Percentiles rank a stretch among this genome's conserved stretches.
Conservation (phyloP, 2,113 vertebrate genomes). For the Cyprinodon tularosa region DNA sequence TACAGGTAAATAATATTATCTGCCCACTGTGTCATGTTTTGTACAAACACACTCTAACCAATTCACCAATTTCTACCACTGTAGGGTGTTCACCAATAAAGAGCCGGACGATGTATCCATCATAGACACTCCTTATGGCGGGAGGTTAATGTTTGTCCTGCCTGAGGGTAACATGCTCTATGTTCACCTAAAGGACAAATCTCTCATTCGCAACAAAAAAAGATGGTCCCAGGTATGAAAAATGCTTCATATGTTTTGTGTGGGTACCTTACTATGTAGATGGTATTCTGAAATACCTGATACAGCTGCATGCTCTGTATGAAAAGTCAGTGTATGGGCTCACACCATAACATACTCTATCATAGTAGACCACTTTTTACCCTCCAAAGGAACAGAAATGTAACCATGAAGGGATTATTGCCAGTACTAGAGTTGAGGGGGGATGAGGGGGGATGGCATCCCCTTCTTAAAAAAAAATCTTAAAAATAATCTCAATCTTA, state of each 20-base stretch:
- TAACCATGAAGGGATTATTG: not conserved
- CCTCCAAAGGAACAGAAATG: not conserved
- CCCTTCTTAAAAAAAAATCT: too few relatives aligned
- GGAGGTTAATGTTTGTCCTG: conserved; percentile 78
- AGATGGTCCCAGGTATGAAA: conserved; percentile 84
- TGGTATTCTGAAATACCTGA: not conserved
- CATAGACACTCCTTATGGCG: conserved; percentile 79
- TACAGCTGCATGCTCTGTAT: not conserved
- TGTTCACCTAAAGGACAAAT: conserved; percentile 83
- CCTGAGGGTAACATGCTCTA: conserved; percentile 83
- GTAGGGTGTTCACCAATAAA: conserved; percentile 81
- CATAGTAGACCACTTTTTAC: not conserved
- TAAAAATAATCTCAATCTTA: too few relatives aligned
- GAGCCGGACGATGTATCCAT: conserved; percentile 81
- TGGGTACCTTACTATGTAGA: not conserved
- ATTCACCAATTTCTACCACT: conserved; percentile 3
- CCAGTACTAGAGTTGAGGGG: too few relatives aligned
- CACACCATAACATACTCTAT: not conserved
- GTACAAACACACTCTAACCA: not conserved
- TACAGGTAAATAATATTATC: conserved; percentile 71
- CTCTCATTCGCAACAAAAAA: conserved; percentile 82
- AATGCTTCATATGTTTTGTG: not conserved
- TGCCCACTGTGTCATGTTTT: not conserved
- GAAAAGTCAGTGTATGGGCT: not conserved
- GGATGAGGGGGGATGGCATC: too few relatives aligned